Base-by-base conservation (phyloP, 2,888 invertebrate genomes). In the Luperina nickerlii region DNA sequence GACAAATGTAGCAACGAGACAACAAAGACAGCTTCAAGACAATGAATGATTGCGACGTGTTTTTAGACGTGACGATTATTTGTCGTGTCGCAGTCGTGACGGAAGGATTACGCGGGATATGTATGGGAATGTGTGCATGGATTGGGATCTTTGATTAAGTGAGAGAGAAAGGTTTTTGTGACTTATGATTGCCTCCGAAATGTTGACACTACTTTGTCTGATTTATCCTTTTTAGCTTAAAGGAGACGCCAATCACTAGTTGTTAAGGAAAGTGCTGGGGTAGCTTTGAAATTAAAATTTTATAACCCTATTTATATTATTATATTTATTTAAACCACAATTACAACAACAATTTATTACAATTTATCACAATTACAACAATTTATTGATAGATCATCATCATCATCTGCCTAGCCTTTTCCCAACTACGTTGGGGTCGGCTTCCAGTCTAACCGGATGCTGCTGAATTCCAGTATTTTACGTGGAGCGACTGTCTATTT, bases 11-110 rank as follows among this genome's bases (percentile, higher is more conserved):
- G 84, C 86, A 90, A 90, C 86, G 92, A 93, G 93, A 93, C 91
- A 90, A 93, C 93, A 92, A 93, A 93, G 93, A 91, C 89, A 84
- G 86, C 81, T 86, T 88, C 85, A 86, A 90, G 90, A 92, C 93
- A 91, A 91, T 91, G 92, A 92, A 83, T 91, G 88, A 92, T 90
- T 85, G 86, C 73, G 60, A 24, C 51, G 42, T 69, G 9, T 76
- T n/a, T 90, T 93, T 92, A 92, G 15, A 90, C 1, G 8, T n/a
- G 32, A 88, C 90, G 91, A 91, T 76, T 78, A 32, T 51, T 18
- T 48, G 65, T 87, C 85, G 87, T 79, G 67, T 76, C 82, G 81
- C 18, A 62, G 27, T 82, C 86, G 88, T 86, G 76, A n/a, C 51
- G 81, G 18, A 27, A 1, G 57, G 66, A 45, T 80, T 72, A 67